Conservation (phyloP, 2,888 invertebrate genomes). For the Drosophila prostipennis region DNA sequence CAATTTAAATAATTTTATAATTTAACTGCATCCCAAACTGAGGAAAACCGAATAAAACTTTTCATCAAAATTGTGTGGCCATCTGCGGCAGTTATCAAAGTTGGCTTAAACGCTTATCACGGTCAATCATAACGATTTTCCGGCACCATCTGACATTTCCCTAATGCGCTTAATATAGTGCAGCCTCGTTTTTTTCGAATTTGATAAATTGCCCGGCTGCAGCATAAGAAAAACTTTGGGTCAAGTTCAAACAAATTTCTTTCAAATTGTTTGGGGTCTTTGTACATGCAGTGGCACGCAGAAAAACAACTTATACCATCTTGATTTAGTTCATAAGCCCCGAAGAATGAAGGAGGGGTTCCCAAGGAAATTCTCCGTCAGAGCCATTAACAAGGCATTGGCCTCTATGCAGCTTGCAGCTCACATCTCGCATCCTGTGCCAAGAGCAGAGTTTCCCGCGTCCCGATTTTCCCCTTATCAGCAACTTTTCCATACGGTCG, state of each 20-base stretch:
- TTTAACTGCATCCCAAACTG: not conserved
- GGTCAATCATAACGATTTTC: constrained; percentile 28
- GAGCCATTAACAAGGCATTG: constrained; percentile 76
- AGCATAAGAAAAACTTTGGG: constrained; percentile 51
- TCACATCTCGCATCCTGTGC: constrained; percentile 51
- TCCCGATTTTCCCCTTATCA: constrained; percentile 4
- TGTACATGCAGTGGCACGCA: constrained; percentile 40
- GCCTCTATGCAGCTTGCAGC: constrained; percentile 55
- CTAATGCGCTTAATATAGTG: constrained; percentile 60
- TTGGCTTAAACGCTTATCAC: constrained; percentile 49
- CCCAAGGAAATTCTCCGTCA: constrained; percentile 22
- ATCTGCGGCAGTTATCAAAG: constrained; percentile 57
- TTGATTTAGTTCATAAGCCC: constrained; percentile 25
- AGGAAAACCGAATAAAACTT: constrained; percentile 2
- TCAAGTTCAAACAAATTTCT: constrained; percentile 69
- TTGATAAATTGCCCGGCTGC: constrained; percentile 56
- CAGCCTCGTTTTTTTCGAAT: constrained; percentile 18
- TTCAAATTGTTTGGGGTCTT: constrained; percentile 54
- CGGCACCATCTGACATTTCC: not conserved
- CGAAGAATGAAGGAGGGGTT: not conserved
- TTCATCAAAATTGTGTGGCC: not conserved
- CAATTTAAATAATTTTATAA: not conserved
- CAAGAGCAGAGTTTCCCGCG: constrained; percentile 55
- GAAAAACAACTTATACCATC: constrained; percentile 37
- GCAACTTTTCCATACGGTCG: constrained; percentile 39